These are phyloP conservation scores for Caenorhabditis sp. DNA, from an alignment of 2,888 invertebrate species.

Conservation along the genomic window DNA sequence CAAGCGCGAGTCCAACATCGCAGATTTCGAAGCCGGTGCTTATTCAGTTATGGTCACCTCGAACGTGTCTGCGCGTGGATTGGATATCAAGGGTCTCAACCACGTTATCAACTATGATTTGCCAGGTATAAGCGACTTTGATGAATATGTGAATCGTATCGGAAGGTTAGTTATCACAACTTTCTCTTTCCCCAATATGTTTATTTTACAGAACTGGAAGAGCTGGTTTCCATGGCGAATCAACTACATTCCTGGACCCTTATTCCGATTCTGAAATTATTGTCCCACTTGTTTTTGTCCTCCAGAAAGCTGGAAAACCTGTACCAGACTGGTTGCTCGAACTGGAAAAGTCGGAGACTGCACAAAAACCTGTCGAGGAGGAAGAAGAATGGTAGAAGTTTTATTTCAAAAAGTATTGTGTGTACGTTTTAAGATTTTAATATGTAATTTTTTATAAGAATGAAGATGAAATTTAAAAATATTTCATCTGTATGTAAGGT, in stretches of 20 bases:
- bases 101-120: conserved; percentile 39
- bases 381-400: conserved; percentile 19
- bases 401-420: not conserved
- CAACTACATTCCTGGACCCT: conserved; percentile 23
- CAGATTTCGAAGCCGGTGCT: conserved; percentile 23
- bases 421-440: too few relatives aligned
- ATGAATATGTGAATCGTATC: conserved; percentile 36
- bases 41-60: conserved; percentile 25
- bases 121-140: conserved; percentile 20
- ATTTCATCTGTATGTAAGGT: too few relatives aligned
- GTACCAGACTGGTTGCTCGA: conserved; percentile 20
- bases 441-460: too few relatives aligned
- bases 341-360: not conserved
- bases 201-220: conserved; percentile 21
- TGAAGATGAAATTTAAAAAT: too few relatives aligned
- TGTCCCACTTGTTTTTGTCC: conserved; percentile 11
- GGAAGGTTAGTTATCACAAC: conserved; percentile 6
- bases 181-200: too few relatives aligned
- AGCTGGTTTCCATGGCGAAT: conserved; percentile 25
- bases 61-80: conserved; percentile 34
- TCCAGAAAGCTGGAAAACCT: conserved; percentile 20
- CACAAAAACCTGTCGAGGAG: conserved; percentile 1
- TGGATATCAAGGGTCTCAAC: conserved; percentile 20
- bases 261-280: conserved; percentile 17
- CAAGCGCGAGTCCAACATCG: conserved; percentile 14